Percentiles rank a stretch among this genome's conserved stretches.
Conservation (phyloP, 1,140 invertebrate genomes). For the Steinernema khuongi region DNA sequence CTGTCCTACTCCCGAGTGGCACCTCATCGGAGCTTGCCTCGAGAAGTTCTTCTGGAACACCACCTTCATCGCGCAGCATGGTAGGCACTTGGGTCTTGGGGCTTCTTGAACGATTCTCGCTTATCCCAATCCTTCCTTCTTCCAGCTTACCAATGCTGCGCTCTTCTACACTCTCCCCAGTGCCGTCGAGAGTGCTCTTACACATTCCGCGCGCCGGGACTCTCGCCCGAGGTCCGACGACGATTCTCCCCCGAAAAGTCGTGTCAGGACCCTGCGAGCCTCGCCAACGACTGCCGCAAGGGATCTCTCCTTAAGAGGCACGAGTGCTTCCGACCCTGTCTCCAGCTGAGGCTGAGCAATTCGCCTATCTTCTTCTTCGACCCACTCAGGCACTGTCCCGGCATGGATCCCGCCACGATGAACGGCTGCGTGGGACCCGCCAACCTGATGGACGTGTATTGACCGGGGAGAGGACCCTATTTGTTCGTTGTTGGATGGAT, state of each 20-base stretch:
- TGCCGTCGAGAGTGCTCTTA: not conserved
- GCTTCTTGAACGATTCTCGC: not conserved
- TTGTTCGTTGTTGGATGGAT: no score
- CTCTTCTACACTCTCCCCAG: not conserved
- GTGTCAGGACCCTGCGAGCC: not conserved
- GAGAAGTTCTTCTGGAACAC: conserved; percentile 16
- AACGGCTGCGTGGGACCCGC: not conserved
- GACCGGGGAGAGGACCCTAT: no score
- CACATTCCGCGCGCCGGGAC: not conserved
- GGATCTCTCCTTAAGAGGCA: not conserved
- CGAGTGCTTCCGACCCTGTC: not conserved
- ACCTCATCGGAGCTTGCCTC: not conserved
- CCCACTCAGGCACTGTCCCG: not conserved
- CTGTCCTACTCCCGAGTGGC: not conserved
- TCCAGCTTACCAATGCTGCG: not conserved
- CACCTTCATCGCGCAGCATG: not conserved
- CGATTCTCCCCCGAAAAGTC: not conserved
- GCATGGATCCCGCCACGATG: not conserved
- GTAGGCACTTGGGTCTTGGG: not conserved
- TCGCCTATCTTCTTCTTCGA: not conserved
- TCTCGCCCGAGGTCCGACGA: not conserved
- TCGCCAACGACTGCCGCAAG: not conserved
- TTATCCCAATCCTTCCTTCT: not conserved
- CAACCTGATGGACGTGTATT: not conserved
- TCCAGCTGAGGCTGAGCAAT: not conserved